phyloP scores from a whole-genome alignment of 1,140 invertebrate species.

The Heliconius eleuchia region DNA sequence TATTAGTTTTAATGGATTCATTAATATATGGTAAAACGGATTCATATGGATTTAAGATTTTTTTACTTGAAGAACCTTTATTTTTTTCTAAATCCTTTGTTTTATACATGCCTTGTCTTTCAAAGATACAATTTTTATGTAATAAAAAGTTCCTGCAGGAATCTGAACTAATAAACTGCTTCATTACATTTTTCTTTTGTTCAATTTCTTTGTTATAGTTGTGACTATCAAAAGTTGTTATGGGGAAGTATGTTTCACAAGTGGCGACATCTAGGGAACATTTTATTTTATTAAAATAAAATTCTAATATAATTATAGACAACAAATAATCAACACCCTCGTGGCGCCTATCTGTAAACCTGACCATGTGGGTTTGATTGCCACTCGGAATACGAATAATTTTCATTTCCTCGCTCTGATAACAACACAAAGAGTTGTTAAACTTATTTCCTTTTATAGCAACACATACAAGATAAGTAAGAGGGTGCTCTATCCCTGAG shows the following conservation, averaged over 20 bases:
- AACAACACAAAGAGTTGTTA: too few species aligned
- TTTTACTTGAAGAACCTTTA: neutral
- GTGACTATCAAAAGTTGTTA: conserved; percentile 31
- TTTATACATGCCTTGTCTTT: neutral
- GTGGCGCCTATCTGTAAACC: too few species aligned
- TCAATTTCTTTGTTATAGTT: conserved; percentile 16
- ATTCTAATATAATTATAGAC: too few species aligned
- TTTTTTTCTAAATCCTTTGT: neutral
- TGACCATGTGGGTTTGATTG: too few species aligned
- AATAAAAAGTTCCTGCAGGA: conserved; percentile 43
- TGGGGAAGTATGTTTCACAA: conserved; percentile 3
- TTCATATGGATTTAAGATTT: neutral
- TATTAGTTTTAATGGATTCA: neutral
- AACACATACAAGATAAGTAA: too few species aligned
- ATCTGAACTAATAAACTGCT: conserved; percentile 41
- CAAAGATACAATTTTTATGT: neutral
- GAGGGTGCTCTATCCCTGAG: too few species aligned
- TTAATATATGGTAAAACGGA: neutral
- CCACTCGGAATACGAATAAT: too few species aligned
- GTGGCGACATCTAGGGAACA: conserved; percentile 5
- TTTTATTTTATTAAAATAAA: neutral
- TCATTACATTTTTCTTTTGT: conserved; percentile 13
- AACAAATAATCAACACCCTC: too few species aligned
- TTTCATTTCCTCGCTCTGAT: too few species aligned
- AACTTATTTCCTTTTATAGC: too few species aligned